Evolutionary conservation across 2,888 invertebrate species (phyloP).

Genomic region (Electrophaes corylata): DNA sequence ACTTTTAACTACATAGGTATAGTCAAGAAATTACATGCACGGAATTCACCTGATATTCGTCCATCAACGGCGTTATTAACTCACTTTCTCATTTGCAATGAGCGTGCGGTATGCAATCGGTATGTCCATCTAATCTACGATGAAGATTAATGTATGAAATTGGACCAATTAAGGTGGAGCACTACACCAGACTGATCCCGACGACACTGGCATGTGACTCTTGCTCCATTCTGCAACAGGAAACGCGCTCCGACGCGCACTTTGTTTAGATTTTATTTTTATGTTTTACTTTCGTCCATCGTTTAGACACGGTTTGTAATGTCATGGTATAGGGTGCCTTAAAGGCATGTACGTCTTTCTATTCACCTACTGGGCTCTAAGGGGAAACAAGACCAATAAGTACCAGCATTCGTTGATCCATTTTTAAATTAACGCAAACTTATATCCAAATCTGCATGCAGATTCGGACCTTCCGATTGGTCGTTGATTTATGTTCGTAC

Average conservation of each 20-base stretch:
- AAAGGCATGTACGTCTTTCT: not conserved
- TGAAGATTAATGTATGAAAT: slow-evolving; percentile 5
- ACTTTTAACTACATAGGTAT: slow-evolving; percentile 21
- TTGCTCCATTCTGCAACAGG: slow-evolving; percentile 57
- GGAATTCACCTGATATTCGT: slow-evolving; percentile 67
- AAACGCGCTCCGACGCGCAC: slow-evolving; percentile 72
- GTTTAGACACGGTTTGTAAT: slow-evolving; percentile 51
- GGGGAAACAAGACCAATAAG: no score
- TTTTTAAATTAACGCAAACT: no score
- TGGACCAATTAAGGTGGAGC: slow-evolving; percentile 20
- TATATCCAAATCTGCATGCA: no score
- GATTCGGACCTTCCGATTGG: no score
- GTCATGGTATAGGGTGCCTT: slow-evolving; percentile 7
- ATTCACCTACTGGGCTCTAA: no score
- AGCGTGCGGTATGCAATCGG: slow-evolving; percentile 49
- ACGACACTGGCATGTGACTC: slow-evolving; percentile 15
- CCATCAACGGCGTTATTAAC: slow-evolving; percentile 63
- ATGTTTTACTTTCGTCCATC: slow-evolving; percentile 71
- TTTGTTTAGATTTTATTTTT: slow-evolving; percentile 68
- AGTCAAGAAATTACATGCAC: slow-evolving; percentile 29
- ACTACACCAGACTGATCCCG: slow-evolving; percentile 7
- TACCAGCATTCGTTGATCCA: no score
- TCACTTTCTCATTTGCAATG: slow-evolving; percentile 61
- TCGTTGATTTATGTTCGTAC: no score
- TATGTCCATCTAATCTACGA: slow-evolving; percentile 33